phyloP scores from a whole-genome alignment of 1,140 invertebrate species.

The Oryctes rhinoceros region DNA sequence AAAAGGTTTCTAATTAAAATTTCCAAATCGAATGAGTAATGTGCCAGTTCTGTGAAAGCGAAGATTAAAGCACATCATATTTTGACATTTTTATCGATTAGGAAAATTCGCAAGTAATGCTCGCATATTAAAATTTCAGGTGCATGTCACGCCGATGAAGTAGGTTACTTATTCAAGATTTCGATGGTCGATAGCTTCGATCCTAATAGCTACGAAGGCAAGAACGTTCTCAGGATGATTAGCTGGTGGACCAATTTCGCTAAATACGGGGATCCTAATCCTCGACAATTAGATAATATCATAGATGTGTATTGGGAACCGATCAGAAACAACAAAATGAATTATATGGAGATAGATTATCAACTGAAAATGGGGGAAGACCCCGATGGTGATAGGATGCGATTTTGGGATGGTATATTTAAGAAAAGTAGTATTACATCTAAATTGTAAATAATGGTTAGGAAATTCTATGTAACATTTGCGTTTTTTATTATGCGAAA shows the following conservation, averaged over 20 bases:
- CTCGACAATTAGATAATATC: conserved; percentile 44
- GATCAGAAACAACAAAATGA: conserved; percentile 61
- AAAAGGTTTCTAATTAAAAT: no score
- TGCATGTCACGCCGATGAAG: conserved; percentile 70
- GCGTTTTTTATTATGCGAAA: no score
- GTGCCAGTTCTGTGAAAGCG: no score
- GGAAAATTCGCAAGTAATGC: no score
- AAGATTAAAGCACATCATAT: no score
- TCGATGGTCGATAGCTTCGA: conserved; percentile 59
- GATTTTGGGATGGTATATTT: conserved; percentile 56
- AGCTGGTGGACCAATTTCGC: conserved; percentile 67
- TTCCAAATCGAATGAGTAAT: no score
- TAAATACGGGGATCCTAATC: conserved; percentile 62
- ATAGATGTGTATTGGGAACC: conserved; percentile 62
- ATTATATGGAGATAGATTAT: conserved; percentile 65
- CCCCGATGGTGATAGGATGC: conserved; percentile 58
- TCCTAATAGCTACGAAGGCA: conserved; percentile 55
- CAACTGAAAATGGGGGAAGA: conserved; percentile 56
- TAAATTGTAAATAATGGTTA: conserved; percentile 7
- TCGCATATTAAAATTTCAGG: conserved; percentile 54
- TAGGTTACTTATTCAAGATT: conserved; percentile 70
- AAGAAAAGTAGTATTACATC: neutral
- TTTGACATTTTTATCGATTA: no score
- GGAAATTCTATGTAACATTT: no score
- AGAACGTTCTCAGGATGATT: conserved; percentile 63